These are phyloP conservation scores for Meleagris gallopavo DNA, from an alignment of 2,113 vertebrate species.

Conservation along the genomic window DNA sequence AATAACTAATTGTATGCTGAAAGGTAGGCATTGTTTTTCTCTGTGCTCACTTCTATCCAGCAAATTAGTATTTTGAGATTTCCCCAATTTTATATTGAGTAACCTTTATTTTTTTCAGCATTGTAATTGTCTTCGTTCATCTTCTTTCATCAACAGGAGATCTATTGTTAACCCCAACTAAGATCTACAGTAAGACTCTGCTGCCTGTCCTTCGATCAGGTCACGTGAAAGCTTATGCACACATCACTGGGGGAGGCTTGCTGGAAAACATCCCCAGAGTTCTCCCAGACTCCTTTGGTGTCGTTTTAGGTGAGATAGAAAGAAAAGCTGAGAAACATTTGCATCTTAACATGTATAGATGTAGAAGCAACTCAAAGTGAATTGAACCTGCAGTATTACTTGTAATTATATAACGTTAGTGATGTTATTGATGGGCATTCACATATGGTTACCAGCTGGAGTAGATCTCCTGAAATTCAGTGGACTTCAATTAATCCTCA, in stretches of 20 bases:
- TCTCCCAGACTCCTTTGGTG: slow-evolving; percentile 84
- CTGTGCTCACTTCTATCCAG: neutral
- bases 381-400: neutral
- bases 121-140: neutral
- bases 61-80: neutral
- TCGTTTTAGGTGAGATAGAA: slow-evolving; percentile 85
- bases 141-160: slow-evolving; percentile 80
- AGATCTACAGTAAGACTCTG: slow-evolving; percentile 90
- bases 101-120: neutral
- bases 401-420: neutral
- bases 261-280: slow-evolving; percentile 95
- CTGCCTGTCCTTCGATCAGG: slow-evolving; percentile 88
- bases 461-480: neutral
- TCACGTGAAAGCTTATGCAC: slow-evolving; percentile 89
- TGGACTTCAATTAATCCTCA: neutral
- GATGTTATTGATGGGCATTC: neutral
- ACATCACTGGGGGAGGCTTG: slow-evolving; percentile 96
- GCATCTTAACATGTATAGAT: neutral
- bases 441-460: neutral
- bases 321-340: neutral
- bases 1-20: neutral
- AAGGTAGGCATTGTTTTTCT: neutral
- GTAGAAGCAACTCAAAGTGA: neutral
- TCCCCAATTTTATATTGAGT: neutral
- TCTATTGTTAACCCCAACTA: slow-evolving; percentile 90